Evolutionary conservation across 2,888 invertebrate species (phyloP).

Genomic region (Polyommatus icarus): DNA sequence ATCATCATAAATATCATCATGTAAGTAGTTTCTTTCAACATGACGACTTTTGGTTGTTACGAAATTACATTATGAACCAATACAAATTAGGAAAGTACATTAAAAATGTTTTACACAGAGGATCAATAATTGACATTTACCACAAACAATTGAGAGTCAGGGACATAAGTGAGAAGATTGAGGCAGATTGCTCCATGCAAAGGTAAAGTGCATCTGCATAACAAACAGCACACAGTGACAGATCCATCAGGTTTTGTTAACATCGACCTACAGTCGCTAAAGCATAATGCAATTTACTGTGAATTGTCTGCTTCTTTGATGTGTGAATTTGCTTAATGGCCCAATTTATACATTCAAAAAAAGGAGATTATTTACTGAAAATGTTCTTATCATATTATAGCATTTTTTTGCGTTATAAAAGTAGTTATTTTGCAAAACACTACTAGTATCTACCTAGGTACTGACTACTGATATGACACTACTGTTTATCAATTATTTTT

Average conservation of each 20-base stretch:
- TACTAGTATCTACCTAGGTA: neutral
- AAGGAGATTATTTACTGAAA: too few relatives aligned
- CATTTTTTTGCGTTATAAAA: neutral
- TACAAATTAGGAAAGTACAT: neutral
- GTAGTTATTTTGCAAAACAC: neutral
- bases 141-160: neutral
- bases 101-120: neutral
- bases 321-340: neutral
- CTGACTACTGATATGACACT: constrained; percentile 7
- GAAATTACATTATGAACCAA: neutral
- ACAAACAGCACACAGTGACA: constrained; percentile 13
- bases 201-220: constrained; percentile 12
- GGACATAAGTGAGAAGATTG: constrained; percentile 1
- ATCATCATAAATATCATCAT: constrained; percentile 39
- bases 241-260: constrained; percentile 5
- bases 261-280: neutral
- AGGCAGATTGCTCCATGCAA: neutral
- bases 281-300: neutral
- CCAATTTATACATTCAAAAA: neutral
- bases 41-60: neutral
- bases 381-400: neutral
- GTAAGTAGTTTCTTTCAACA: constrained; percentile 51
- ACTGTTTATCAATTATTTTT: constrained; percentile 22
- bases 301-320: neutral
- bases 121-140: neutral